Conservation (phyloP, 2,113 vertebrate genomes). For the Phrynosoma platyrhinos region DNA sequence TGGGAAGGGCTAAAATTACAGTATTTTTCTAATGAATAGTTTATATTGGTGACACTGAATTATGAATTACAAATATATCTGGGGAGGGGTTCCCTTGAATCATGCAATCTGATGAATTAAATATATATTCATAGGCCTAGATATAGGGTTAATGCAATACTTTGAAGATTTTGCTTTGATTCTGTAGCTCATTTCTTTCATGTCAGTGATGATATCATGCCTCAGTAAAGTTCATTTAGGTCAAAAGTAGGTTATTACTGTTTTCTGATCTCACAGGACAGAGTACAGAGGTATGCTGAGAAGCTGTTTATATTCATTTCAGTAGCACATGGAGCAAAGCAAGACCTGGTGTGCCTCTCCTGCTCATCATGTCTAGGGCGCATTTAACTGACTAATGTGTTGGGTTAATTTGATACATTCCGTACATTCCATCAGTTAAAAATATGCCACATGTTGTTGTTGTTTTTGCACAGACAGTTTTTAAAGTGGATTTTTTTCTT, state of each 20-base stretch:
- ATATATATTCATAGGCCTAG: neutral
- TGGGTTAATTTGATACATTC: too few species aligned
- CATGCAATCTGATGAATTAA: slow-evolving; percentile 29
- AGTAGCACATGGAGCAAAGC: neutral
- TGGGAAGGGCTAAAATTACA: neutral
- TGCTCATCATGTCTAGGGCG: too few species aligned
- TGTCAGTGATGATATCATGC: neutral
- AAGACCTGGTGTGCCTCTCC: too few species aligned
- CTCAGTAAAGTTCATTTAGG: neutral
- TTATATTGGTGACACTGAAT: slow-evolving; percentile 56
- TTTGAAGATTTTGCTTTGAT: neutral
- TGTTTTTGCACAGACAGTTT: too few species aligned
- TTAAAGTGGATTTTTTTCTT: too few species aligned
- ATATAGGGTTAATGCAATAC: neutral
- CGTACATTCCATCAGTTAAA: too few species aligned
- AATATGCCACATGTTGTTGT: too few species aligned
- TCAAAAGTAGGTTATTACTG: neutral
- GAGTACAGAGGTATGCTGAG: neutral
- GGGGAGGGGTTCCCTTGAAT: slow-evolving; percentile 35
- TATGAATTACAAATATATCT: slow-evolving; percentile 57
- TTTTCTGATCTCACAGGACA: neutral
- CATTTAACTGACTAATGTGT: too few species aligned
- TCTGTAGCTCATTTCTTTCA: neutral
- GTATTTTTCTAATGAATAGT: neutral
- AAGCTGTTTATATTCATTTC: neutral